Base-by-base conservation (phyloP, 2,797 vertebrate species). In the Rhynchotus rufescens region DNA sequence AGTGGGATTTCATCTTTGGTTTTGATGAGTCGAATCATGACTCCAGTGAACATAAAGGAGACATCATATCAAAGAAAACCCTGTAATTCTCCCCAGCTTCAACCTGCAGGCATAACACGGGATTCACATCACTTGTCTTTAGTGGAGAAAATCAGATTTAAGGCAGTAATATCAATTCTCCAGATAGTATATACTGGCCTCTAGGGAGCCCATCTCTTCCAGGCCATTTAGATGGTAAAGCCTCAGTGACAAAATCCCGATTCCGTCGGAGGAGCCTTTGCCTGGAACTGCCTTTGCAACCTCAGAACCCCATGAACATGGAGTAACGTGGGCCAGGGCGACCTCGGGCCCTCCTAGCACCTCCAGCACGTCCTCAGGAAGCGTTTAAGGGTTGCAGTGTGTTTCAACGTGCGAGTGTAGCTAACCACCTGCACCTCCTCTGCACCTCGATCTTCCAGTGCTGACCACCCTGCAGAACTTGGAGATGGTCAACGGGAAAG, bases 71-170 rank as follows among this genome's bases (percentile, higher is more conserved):
- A 94, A 56, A 92, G 52, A n/a, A 86, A 88, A 36, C 67, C 47
- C 93, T 78, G 30, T 85, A 87, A 92, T 71, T 72, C 56, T 83
- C 69, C 74, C 38, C 69, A 87, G 60, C 67, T 67, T 86, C 77
- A 89, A 40, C 42, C 71, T 84, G 60, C 56, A 62, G 80, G 60
- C 52, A 16, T 88, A 81, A 76, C n/a, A 44, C 47, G 80, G 56
- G 42, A 69, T 91, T 88, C 74, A 51, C 21, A 76, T 84, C 56
- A 32, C 42, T 69, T 21, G 5, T 62, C 74, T 80, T 89, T 13
- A 65, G 34, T 76, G 45, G 52, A 25, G 75, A 76, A 86, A n/a
- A 84, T 79, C 51, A 73, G 62, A 85, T 84, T 42, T 80, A 49
- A 91, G 61, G 42, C 77, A 69, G 67, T 73, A 51, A 28, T 47